These are phyloP conservation scores for Sisyra nigra DNA, from an alignment of 2,888 invertebrate species.

Conservation along the genomic window DNA sequence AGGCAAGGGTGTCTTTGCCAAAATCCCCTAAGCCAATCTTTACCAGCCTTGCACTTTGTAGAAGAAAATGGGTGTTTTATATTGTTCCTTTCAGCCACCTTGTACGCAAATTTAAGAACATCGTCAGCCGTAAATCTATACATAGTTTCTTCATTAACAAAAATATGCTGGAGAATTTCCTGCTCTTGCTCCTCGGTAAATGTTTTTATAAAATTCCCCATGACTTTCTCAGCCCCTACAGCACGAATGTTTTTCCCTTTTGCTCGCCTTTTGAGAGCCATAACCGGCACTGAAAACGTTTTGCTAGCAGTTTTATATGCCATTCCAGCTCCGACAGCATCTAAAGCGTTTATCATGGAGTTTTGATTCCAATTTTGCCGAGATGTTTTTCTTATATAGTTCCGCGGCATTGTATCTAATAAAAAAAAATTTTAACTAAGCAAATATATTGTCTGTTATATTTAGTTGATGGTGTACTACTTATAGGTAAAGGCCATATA, in stretches of 20 bases:
- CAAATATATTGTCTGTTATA: too few relatives aligned
- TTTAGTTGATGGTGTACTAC: too few relatives aligned
- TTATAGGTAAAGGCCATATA: too few relatives aligned
- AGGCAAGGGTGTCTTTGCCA: conserved; percentile 11
- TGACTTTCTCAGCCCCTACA: conserved; percentile 1
- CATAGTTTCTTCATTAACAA: conserved; percentile 7
- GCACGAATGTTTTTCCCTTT: conserved; percentile 3
- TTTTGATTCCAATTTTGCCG: too few relatives aligned
- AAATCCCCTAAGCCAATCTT: conserved; percentile 9
- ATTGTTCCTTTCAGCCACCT: conserved; percentile 9
- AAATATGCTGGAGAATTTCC: conserved; percentile 8
- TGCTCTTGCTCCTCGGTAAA: conserved; percentile 7
- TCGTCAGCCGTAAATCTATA: conserved; percentile 8
- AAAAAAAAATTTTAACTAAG: too few relatives aligned
- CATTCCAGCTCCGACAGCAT: too few relatives aligned
- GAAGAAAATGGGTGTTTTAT: conserved; percentile 8
- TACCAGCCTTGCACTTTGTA: conserved; percentile 7
- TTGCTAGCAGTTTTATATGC: too few relatives aligned
- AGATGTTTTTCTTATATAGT: too few relatives aligned
- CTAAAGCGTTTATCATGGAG: too few relatives aligned
- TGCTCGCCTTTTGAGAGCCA: conserved; percentile 7
- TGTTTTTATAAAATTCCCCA: conserved; percentile 2
- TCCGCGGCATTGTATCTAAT: too few relatives aligned
- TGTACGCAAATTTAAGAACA: conserved; percentile 7
- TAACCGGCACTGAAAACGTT: too few relatives aligned